A percentile compares a stretch with the other conserved stretches of the same genome.
These are phyloP conservation scores for Caenorhabditis angaria DNA, from an alignment of 2,888 invertebrate genomes.

Conservation along the genomic window DNA sequence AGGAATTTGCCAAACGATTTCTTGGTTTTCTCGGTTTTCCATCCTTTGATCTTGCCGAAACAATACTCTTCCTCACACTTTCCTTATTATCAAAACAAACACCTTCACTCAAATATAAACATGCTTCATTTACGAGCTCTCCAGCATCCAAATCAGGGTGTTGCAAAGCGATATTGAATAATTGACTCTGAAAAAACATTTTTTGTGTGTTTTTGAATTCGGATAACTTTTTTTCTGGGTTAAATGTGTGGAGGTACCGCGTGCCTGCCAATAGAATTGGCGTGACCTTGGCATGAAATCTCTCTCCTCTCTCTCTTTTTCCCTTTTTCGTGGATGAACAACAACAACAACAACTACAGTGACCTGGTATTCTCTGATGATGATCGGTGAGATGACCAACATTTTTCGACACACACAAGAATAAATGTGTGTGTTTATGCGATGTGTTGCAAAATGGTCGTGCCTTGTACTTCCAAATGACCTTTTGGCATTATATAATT, in stretches of 20 bases:
- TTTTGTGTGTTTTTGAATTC: background rate
- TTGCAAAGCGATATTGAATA: conserved; percentile 56
- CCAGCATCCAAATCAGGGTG: conserved; percentile 59
- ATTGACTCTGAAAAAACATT: conserved; percentile 55
- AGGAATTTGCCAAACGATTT: conserved; percentile 31
- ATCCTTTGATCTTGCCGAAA: conserved; percentile 60
- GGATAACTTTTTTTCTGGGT: conserved; percentile 2
- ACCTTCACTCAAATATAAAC: conserved; percentile 55
- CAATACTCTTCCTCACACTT: conserved; percentile 66
- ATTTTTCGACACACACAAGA: background rate
- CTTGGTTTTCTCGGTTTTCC: conserved; percentile 60
- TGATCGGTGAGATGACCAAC: conserved; percentile 2
- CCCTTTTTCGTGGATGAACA: background rate
- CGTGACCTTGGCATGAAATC: conserved; percentile 1
- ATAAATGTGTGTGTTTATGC: conserved; percentile 1
- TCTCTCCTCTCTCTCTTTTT: background rate
- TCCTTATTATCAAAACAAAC: conserved; percentile 68
- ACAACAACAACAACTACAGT: conserved; percentile 4
- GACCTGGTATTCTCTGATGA: conserved; percentile 2
- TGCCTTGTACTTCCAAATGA: conserved; percentile 28
- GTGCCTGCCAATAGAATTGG: background rate
- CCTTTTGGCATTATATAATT: conserved; percentile 17
- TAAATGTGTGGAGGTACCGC: conserved; percentile 1
- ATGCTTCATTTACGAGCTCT: conserved; percentile 56
- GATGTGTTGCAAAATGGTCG: conserved; percentile 4